phyloP scores from a whole-genome alignment of 2,797 vertebrate genomes.

The Sibirionetta formosa region DNA sequence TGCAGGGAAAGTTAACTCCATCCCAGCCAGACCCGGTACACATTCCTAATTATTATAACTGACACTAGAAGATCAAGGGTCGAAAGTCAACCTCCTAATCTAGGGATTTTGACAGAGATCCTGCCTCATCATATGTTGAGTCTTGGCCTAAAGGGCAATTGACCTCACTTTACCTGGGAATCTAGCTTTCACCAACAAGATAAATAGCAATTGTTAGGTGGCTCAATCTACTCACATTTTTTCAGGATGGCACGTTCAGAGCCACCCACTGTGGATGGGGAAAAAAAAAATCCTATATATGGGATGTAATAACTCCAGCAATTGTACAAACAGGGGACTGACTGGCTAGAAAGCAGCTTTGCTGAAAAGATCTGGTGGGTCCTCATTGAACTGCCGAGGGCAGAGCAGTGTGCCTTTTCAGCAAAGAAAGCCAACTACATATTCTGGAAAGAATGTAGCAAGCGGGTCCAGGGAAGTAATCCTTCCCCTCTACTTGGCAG shows the following conservation, averaged over 20 bases:
- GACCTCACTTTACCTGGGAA: neutral
- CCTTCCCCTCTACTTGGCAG: neutral
- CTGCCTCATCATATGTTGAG: neutral
- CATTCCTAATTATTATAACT: neutral
- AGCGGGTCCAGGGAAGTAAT: neutral
- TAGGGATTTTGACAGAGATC: neutral
- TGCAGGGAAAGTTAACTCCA: too few relatives aligned
- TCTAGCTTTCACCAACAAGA: neutral
- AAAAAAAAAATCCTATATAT: neutral
- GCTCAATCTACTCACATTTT: neutral
- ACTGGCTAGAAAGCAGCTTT: neutral
- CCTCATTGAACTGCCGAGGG: fast-evolving
- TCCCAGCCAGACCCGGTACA: too few relatives aligned
- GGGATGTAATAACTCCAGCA: neutral
- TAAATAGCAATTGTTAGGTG: neutral
- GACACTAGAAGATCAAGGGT: neutral
- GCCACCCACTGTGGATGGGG: neutral
- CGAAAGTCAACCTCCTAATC: neutral
- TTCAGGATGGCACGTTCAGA: neutral
- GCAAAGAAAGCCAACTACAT: fast-evolving
- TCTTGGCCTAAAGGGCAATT: neutral
- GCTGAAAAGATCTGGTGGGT: neutral
- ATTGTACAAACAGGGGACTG: neutral
- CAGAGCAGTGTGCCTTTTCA: neutral
- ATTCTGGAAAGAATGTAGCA: neutral